phyloP scores from a whole-genome alignment of 2,113 vertebrate genomes.

The Oryzias melastigma region DNA sequence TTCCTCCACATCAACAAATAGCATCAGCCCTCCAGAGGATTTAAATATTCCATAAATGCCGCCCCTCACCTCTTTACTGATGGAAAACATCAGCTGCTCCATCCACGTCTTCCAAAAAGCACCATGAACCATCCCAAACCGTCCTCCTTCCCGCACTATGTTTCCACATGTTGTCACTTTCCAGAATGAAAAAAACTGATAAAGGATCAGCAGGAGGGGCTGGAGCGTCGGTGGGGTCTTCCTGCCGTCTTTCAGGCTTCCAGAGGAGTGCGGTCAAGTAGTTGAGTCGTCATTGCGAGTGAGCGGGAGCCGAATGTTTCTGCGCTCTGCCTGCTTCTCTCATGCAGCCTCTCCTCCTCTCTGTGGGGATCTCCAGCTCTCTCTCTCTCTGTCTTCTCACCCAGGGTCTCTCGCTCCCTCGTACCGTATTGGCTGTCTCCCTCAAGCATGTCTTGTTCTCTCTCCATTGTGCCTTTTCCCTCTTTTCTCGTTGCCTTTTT shows the following conservation, averaged over 20 bases:
- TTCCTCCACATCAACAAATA: constrained; percentile 3
- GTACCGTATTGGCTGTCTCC: constrained; percentile 9
- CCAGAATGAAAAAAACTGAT: not conserved
- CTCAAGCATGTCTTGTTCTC: not conserved
- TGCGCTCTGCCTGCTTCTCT: constrained; percentile 18
- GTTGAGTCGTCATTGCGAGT: constrained; percentile 18
- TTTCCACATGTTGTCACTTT: constrained; percentile 15
- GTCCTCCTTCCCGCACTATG: not conserved
- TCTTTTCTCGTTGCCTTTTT: not conserved
- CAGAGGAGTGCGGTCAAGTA: constrained; percentile 20
- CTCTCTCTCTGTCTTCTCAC: constrained; percentile 6
- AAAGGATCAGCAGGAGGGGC: not conserved
- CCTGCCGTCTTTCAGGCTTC: constrained; percentile 3
- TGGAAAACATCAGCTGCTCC: constrained; percentile 37
- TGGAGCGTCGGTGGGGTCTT: too few species aligned
- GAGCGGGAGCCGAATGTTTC: constrained; percentile 28
- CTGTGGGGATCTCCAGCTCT: constrained; percentile 19
- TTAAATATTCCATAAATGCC: constrained; percentile 9
- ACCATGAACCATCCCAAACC: not conserved
- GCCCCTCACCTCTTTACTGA: not conserved
- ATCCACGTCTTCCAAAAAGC: constrained; percentile 5
- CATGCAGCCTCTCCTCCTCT: constrained; percentile 26
- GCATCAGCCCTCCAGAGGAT: constrained; percentile 1
- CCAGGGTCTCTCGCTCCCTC: constrained; percentile 3
- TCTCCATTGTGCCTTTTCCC: not conserved